Conservation (phyloP, 2,797 vertebrate species). For the Aselliscus stoliczkanus region DNA sequence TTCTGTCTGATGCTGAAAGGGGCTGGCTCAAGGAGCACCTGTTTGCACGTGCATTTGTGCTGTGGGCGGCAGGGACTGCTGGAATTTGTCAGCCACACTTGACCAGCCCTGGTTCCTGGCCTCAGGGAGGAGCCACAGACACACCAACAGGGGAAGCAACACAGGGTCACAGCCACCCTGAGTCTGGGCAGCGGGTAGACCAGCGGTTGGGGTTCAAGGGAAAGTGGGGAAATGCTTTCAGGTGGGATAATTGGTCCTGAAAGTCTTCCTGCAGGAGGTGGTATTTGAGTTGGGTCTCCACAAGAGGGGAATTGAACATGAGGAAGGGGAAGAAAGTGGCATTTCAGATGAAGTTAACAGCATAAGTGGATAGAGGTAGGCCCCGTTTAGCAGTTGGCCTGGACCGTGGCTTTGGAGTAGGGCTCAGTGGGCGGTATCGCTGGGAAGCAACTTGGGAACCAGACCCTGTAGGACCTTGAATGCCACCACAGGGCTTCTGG, state of each 20-base stretch:
- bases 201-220: not conserved
- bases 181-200: not conserved
- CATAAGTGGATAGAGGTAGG: not conserved
- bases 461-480: not conserved
- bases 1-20: not conserved
- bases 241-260: not conserved
- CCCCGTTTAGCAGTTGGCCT: accelerated
- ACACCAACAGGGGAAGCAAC: not conserved
- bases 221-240: not conserved
- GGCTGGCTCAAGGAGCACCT: not conserved
- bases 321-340: not conserved
- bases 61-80: accelerated
- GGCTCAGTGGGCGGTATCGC: too few species aligned
- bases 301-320: not conserved
- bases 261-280: not conserved
- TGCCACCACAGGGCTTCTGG: not conserved
- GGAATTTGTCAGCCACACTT: not conserved
- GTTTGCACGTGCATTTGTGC: not conserved
- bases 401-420: not conserved
- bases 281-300: not conserved
- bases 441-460: not conserved
- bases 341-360: not conserved
- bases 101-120: not conserved
- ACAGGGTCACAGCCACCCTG: not conserved
- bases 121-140: not conserved